Conservation (phyloP, 2,797 vertebrate species). For the Gorsachius magnificus region DNA sequence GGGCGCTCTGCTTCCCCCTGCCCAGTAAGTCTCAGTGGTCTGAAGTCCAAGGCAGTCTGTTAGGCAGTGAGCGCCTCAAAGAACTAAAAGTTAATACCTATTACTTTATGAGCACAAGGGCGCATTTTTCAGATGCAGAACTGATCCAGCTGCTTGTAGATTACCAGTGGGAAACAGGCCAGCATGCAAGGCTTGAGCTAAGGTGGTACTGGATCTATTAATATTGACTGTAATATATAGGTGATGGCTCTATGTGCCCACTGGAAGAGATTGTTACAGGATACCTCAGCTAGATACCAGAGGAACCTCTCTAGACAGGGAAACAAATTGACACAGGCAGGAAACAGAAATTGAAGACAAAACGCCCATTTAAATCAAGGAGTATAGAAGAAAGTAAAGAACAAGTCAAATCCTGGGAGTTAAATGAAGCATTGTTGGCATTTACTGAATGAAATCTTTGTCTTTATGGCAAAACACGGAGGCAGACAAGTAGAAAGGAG, state of each 20-base stretch:
- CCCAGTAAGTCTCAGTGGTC: not conserved
- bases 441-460: not conserved
- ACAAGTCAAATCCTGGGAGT: not conserved
- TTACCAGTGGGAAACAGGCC: not conserved
- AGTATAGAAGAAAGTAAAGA: not conserved
- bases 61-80: not conserved
- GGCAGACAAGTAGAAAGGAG: not conserved
- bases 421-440: not conserved
- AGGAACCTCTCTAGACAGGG: not conserved
- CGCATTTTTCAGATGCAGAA: not conserved
- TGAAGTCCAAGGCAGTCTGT: not conserved
- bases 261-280: not conserved
- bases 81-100: not conserved
- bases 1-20: not conserved
- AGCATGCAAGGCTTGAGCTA: not conserved
- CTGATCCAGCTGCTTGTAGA: not conserved
- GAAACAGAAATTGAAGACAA: not conserved
- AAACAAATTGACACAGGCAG: not conserved
- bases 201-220: not conserved
- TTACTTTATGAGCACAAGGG: not conserved
- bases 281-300: not conserved
- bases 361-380: not conserved
- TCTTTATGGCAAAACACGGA: not conserved
- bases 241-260: not conserved
- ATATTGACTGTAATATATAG: accelerated